Evolutionary conservation across 2,888 invertebrate genomes (phyloP), one percentile per base, ranked within the genome.

Genomic region (Meghimatium bilineatum): DNA sequence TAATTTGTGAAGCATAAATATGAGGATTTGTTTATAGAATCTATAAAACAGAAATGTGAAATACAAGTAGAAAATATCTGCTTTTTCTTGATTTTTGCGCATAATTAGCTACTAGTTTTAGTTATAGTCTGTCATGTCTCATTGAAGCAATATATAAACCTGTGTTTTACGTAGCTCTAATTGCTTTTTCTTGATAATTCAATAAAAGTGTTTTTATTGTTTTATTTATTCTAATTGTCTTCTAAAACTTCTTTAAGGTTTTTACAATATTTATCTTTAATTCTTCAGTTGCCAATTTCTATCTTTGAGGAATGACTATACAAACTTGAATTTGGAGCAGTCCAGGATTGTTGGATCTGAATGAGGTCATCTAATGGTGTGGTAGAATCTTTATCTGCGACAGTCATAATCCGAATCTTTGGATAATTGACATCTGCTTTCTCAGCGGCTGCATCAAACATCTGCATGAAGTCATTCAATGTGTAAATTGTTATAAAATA

Each of bases 341-440:
- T 79, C 88, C 88, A 88, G 8, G 63, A 44, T 26, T 81, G 72
- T 14, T 79, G 76, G 10, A 83, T 34, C 5, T 20, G 23, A 26
- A 69, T 29, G 1, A 77, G 63, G 26, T 86, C 86, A 67, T 85
- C 76, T 10, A 80, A 63, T 6, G 86, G 84, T 20, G 74, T 74
- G 36, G 67, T 49, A 6, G 86, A 80, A 10, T 76, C 60, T 10
- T 69, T 34, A 8, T 26, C 49, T 2, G 67, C 66, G 14, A 82
- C 83, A 69, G 77, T 76, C 34, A 88, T 63, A 26, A 88, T 49
- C 20, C 89, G 82, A 63, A 89, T 86, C 38, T 86, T 86, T 6
- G 80, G 82, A 78, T 86, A 88, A 49, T 80, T n/a, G 32, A 86
- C 86, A 32, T 72, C 72, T 44, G 72, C 44, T 44, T n/a, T n/a